Evolutionary conservation across 2,797 vertebrate species (phyloP).

Genomic region (Spinus olivaceus): DNA sequence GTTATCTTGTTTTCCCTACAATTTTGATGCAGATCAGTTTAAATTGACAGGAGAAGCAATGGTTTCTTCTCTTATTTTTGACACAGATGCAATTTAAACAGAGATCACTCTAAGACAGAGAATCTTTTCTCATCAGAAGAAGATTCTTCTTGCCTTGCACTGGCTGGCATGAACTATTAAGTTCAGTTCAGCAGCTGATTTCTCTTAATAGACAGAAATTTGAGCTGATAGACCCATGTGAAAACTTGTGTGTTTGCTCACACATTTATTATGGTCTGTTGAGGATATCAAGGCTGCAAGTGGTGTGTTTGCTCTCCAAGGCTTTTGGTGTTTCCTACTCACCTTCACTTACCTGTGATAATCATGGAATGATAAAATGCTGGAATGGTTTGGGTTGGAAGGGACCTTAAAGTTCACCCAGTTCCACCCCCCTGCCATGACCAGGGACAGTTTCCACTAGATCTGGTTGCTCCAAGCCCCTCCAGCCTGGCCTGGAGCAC

Average conservation of each 20-base stretch:
- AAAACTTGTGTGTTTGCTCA: neutral
- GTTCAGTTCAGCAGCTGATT: neutral
- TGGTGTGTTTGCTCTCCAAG: neutral
- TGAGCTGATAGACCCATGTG: neutral
- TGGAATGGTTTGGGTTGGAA: neutral
- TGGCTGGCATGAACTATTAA: neutral
- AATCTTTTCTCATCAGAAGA: neutral
- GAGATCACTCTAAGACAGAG: neutral
- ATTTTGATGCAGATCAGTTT: neutral
- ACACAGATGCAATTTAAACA: neutral
- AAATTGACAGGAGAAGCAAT: neutral
- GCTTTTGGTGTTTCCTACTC: neutral
- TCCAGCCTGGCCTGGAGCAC: neutral
- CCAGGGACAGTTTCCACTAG: neutral
- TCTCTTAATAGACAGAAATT: neutral
- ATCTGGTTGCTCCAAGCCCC: neutral
- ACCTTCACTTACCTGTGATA: neutral
- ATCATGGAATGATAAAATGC: neutral
- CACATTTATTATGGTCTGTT: neutral
- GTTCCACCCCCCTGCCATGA: neutral
- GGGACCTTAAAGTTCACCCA: neutral
- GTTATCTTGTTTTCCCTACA: neutral
- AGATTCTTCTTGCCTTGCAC: neutral
- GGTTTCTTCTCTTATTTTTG: neutral
- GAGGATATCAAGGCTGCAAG: neutral